Evolutionary conservation across 2,888 invertebrate species (phyloP).

Genomic region (Pyrgus malvae): DNA sequence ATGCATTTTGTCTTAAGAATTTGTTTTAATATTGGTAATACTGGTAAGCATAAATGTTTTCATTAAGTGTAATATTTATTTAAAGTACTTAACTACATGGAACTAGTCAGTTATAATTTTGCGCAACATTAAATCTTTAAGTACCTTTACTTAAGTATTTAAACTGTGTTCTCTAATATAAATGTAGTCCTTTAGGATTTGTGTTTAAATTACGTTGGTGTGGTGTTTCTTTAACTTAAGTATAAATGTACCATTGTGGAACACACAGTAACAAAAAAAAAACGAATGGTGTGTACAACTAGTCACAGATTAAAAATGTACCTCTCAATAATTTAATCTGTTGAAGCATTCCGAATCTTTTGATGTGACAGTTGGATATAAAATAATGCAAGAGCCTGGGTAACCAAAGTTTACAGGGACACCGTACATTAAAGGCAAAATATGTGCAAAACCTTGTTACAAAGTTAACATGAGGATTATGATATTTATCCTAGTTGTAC

Average conservation of each 20-base stretch:
- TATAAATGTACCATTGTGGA: slow-evolving; percentile 41
- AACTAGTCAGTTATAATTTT: slow-evolving; percentile 82
- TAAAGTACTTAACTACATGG: slow-evolving; percentile 81
- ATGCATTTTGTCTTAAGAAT: slow-evolving; percentile 69
- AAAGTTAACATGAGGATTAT: too few species aligned
- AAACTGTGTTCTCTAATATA: slow-evolving; percentile 77
- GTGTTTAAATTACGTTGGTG: slow-evolving; percentile 78
- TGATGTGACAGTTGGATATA: not conserved
- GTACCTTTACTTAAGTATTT: slow-evolving; percentile 69
- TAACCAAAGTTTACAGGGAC: too few species aligned
- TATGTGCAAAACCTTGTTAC: too few species aligned
- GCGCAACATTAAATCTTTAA: slow-evolving; percentile 79
- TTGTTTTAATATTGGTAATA: slow-evolving; percentile 59
- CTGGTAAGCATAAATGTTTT: slow-evolving; percentile 76
- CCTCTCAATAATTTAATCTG: slow-evolving; percentile 45
- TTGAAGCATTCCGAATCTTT: slow-evolving; percentile 24
- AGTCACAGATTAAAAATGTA: slow-evolving; percentile 71
- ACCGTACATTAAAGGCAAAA: too few species aligned
- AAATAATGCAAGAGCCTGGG: slow-evolving; percentile 1
- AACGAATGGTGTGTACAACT: slow-evolving; percentile 69
- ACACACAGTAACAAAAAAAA: slow-evolving; percentile 61
- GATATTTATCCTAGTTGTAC: too few species aligned
- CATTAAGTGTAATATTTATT: slow-evolving; percentile 76
- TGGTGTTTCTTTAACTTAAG: slow-evolving; percentile 78
- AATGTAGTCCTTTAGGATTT: slow-evolving; percentile 69